Base-by-base conservation (phyloP, 2,888 invertebrate species). In the Criorhina ranunculi region DNA sequence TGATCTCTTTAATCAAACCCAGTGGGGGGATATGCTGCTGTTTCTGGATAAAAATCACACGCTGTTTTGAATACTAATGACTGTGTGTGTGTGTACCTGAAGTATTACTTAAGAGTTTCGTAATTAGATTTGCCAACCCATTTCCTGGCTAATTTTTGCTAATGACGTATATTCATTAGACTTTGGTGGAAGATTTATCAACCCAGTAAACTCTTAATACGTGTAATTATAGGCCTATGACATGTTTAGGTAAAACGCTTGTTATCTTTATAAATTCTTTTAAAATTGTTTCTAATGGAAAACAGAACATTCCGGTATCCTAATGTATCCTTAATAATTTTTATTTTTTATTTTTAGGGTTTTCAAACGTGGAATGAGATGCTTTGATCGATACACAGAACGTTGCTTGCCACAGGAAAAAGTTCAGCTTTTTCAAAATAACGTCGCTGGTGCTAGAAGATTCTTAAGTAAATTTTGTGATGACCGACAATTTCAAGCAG, bases 301-400 rank as follows among this genome's bases (percentile, higher is more conserved):
- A n/a, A n/a, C 5, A 8, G 8, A 33, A 33, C 4, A 33, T 33
- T n/a, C 37, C n/a, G n/a, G n/a, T n/a, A n/a, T n/a, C n/a, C n/a
- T n/a, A n/a, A n/a, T n/a, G 7, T 40, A 5, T 44, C 4, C 17
- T 44, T 15, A n/a, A n/a, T n/a, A n/a, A n/a, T n/a, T n/a, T n/a
- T n/a, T n/a, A n/a, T 44, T 80, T 49, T 86, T 66, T 57, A n/a
- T 44, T 88, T 88, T 8, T 88, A 92, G 92, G 66, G 89, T 91
- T 60, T 92, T 92, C 66, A 89, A 89, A 75, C 89, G 89, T 15
- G 92, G 92, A 60, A 90, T 92, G 89, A 87, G 87, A 76, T 92
- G 92, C 69, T 91, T 92, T 75, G 91, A 92, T 78, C 89, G 88
- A 5, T 92, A 92, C 49, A 88, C 90, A 2, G 88, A 88, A 11